Evolutionary conservation across 2,113 vertebrate genomes (phyloP), one percentile per base, ranked within the genome.

Genomic region (Burhinus oedicnemus): DNA sequence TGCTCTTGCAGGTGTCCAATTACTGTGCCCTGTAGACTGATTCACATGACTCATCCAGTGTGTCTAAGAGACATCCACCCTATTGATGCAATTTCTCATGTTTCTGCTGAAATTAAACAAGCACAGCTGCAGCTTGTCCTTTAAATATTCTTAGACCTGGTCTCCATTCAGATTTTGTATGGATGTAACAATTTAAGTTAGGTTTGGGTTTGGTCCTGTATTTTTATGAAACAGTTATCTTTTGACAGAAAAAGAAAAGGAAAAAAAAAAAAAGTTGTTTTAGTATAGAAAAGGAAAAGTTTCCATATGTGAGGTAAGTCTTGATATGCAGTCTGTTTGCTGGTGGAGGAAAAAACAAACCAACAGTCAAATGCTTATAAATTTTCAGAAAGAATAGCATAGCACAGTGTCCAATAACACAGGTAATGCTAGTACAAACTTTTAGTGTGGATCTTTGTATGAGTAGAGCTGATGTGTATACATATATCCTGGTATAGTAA

Each of bases 81-180:
- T 44, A n/a, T 49, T 85, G 87, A 93, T 93, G 91, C 58, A 72
- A 75, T 95, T 92, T 87, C 87, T 82, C 84, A 83, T 54, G 72
- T 65, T 89, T 87, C 77, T 95, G 54, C 81, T 80, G 69, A 95
- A 95, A 84, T 89, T 78, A 89, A 88, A 58, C 42, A 68, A 61
- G 65, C 57, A 54, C 91, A 95, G 89, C 91, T 95, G 89, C 69
- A 91, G 58, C 60, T 93, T 92, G 70, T 76, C 49, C 65, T 92
- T 92, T 69, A 89, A 92, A 89, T 87, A 76, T 27, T 87, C 86
- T 84, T 78, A 83, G 21, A 38, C 83, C 44, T 69, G 15, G 8
- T 87, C 30, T 90, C n/a, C 7, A 6, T 52, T 93, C 52, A 76
- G 44, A 30, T 82, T 90, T 92, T 95, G 18, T 34, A 44, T 15